Percentiles rank a stretch among this genome's conserved stretches.
Conservation (phyloP, 2,888 invertebrate genomes). For the Cataglyphis albicans region DNA sequence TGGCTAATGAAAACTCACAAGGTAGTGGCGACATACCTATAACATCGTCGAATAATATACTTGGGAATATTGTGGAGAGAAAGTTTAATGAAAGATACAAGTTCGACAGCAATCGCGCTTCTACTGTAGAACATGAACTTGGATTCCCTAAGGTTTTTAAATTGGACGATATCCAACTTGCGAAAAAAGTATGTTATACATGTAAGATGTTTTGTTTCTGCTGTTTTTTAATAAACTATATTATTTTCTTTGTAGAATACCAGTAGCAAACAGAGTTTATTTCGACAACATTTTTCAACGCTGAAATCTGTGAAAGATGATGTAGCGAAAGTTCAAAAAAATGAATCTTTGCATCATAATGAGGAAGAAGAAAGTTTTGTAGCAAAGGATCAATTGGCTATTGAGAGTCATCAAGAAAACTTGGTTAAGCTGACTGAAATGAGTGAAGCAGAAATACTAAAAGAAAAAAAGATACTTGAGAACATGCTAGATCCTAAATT, state of each 20-base stretch:
- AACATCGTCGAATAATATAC: constrained; percentile 72
- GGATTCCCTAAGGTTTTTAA: constrained; percentile 83
- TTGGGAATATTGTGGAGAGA: constrained; percentile 83
- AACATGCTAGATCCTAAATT: constrained; percentile 89
- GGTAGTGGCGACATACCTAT: constrained; percentile 68
- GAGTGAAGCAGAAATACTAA: constrained; percentile 91
- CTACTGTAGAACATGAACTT: constrained; percentile 45
- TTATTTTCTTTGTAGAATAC: constrained; percentile 59
- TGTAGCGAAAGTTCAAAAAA: background rate
- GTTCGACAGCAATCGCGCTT: constrained; percentile 30
- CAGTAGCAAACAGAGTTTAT: constrained; percentile 75
- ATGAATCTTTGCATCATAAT: background rate
- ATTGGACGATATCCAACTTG: constrained; percentile 62
- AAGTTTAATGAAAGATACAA: constrained; percentile 68
- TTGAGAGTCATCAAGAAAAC: constrained; percentile 92
- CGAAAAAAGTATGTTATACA: constrained; percentile 33
- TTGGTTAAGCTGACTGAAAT: constrained; percentile 89
- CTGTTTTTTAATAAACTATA: background rate
- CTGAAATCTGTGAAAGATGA: constrained; percentile 3
- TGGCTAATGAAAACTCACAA: constrained; percentile 85
- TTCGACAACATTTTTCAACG: constrained; percentile 72
- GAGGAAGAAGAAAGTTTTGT: constrained; percentile 64
- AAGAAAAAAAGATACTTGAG: constrained; percentile 91
- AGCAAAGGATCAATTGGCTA: constrained; percentile 82
- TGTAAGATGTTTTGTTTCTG: background rate